phyloP scores from a whole-genome alignment of 2,797 vertebrate genomes.

The Iguana delicatissima region DNA sequence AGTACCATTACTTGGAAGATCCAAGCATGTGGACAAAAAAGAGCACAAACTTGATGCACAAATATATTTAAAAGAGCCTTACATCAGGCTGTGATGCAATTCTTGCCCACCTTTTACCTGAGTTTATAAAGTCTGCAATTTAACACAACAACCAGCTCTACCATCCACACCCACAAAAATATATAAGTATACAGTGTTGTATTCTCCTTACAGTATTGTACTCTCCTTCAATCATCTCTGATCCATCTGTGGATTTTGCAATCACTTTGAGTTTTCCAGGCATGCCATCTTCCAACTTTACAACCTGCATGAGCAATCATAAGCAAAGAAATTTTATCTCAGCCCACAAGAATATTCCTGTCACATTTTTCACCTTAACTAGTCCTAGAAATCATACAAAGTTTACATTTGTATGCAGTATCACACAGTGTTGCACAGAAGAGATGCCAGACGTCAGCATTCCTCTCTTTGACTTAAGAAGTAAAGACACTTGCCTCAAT shows the following conservation, averaged over 20 bases:
- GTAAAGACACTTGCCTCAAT: constrained; percentile 81
- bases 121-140: background rate
- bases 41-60: background rate
- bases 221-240: constrained; percentile 85
- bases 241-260: constrained; percentile 88
- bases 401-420: constrained; percentile 2
- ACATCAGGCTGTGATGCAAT: background rate
- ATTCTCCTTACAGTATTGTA: constrained; percentile 91
- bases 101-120: background rate
- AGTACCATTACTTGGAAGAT: background rate
- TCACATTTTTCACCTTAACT: constrained; percentile 26
- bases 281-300: constrained; percentile 89
- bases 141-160: background rate
- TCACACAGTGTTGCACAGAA: constrained; percentile 20
- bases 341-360: constrained; percentile 6
- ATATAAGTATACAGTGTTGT: constrained; percentile 29
- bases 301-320: constrained; percentile 81
- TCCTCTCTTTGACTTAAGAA: background rate
- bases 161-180: background rate
- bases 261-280: constrained; percentile 93
- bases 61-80: background rate
- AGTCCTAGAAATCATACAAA: constrained; percentile 21
- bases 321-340: constrained; percentile 38
- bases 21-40: background rate
- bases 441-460: background rate